phyloP scores from a whole-genome alignment of 2,888 invertebrate species.

The Xiphydria camelus region DNA sequence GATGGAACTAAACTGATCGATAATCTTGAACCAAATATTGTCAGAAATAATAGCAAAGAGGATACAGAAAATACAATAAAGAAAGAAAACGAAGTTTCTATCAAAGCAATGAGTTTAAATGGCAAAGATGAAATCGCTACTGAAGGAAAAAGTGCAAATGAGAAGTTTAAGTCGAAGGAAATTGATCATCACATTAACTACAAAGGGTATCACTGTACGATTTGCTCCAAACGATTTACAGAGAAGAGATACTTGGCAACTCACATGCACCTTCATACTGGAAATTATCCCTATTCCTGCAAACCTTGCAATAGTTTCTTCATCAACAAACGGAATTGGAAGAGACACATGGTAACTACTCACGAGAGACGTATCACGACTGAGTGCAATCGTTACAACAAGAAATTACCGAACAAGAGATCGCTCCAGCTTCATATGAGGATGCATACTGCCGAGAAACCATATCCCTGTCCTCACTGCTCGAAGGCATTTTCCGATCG shows the following conservation, averaged over 20 bases:
- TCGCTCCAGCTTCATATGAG: slow-evolving; percentile 1
- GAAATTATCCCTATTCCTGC: slow-evolving; percentile 1
- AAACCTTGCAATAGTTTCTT: slow-evolving; percentile 4
- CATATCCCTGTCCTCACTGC: too few relatives aligned
- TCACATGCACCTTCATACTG: slow-evolving; percentile 2
- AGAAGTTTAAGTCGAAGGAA: not conserved
- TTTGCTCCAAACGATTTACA: slow-evolving; percentile 3
- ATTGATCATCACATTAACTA: slow-evolving; percentile 4
- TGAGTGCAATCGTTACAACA: slow-evolving; percentile 5
- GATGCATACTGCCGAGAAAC: slow-evolving; percentile 1
- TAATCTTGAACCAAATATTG: too few relatives aligned
- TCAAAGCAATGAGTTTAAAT: too few relatives aligned
- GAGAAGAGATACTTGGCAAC: slow-evolving; percentile 2
- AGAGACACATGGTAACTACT: not conserved
- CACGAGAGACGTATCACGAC: slow-evolving; percentile 1
- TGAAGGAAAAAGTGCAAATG: not conserved
- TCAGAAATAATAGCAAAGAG: too few relatives aligned
- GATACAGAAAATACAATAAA: too few relatives aligned
- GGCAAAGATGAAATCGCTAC: not conserved
- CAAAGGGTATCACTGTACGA: not conserved
- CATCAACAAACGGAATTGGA: slow-evolving; percentile 1
- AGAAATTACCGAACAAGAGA: slow-evolving; percentile 3
- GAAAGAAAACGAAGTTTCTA: too few relatives aligned
- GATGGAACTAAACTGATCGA: too few relatives aligned
- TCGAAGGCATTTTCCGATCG: too few relatives aligned